Evolutionary conservation across 2,113 vertebrate species (phyloP), one percentile per base, ranked within the genome.

Genomic region (Xiphophorus couchianus): DNA sequence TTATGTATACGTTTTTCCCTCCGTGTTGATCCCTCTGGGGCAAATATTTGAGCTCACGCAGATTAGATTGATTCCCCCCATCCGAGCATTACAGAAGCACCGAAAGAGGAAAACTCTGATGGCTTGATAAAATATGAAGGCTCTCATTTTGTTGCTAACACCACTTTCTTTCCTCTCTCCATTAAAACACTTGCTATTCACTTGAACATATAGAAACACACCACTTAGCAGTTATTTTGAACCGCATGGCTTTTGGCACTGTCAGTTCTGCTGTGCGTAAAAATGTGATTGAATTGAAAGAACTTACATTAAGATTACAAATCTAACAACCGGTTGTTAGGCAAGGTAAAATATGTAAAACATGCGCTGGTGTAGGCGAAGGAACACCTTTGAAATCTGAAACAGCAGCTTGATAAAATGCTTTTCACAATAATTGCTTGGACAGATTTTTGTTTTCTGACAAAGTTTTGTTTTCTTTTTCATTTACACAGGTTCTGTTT

Each of bases 351-450:
- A 82, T 85, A 91, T 90, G 91, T 86, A 81, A 86, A 37, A 64
- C 68, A 84, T 51, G 82, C 63, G 83, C 60, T 54, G 51, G 86
- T 84, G 69, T 90, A 91, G 90, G 91, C 88, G 76, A 91, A 79
- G 68, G 74, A 87, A 60, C 64, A 42, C 62, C 77, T 92, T 92
- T 93, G 93, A 94, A 94, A 94, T 76, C 8, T 27, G 91, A 94
- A 73, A 90, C 71, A 33, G 78, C 77, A 69, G 85, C 83, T 92
- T 90, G 84, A 87, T 76, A 84, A 91, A 86, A 76, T 88, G 61
- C 91, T 85, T 82, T 85, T 91, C 77, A 82, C 83, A 86, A 84
- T 91, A 75, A 90, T 86, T 60, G 66, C 78, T 69, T 73, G 31
- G 77, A 69, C 79, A 82, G 11, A 62, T 33, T 64, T 22, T 14